Base-by-base conservation (phyloP, 2,888 invertebrate species). In the Euplexia lucipara region DNA sequence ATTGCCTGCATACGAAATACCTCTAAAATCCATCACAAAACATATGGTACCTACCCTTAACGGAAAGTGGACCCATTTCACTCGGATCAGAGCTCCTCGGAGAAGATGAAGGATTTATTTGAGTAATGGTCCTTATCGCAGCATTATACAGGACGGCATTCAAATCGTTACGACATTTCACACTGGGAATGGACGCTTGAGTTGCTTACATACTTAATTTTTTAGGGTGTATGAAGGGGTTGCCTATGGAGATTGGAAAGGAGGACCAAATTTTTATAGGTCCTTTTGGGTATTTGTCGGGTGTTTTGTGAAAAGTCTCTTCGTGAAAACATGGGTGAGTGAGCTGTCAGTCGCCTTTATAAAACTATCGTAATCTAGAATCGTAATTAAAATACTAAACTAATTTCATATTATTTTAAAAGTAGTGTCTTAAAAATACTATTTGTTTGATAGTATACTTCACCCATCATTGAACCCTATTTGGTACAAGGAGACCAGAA, bases 31-130 rank as follows among this genome's bases (percentile, higher is more conserved):
- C 63, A 41, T 72, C 65, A 53, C 18, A 20, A 49, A 52, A 48
- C 56, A 70, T 49, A 75, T 54, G 75, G 70, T 48, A 34, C n/a
- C n/a, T n/a, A n/a, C 0, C 18, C 53, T 49, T 58, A 72, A 69
- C 67, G 74, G 66, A 81, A 79, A 77, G 66, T 68, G 62, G 63
- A 59, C 69, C 78, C 76, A 75, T 82, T 78, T 75, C 71, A 67
- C 60, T 58, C 32, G 71, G 72, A 74, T 77, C 74, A 69, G 37
- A 35, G 39, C 53, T 58, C 37, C 54, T 54, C 57, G 47, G 63
- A 72, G 62, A 63, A 73, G 73, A 75, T 80, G 75, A 82, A 72
- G 83, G 83, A 78, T 83, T 82, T 84, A 78, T 78, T 64, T 82
- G 84, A 82, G 72, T 78, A 78, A 84, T 82, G 75, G 77, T 74